phyloP scores from a whole-genome alignment of 2,113 vertebrate species.

The Pogonocichla stellata region DNA sequence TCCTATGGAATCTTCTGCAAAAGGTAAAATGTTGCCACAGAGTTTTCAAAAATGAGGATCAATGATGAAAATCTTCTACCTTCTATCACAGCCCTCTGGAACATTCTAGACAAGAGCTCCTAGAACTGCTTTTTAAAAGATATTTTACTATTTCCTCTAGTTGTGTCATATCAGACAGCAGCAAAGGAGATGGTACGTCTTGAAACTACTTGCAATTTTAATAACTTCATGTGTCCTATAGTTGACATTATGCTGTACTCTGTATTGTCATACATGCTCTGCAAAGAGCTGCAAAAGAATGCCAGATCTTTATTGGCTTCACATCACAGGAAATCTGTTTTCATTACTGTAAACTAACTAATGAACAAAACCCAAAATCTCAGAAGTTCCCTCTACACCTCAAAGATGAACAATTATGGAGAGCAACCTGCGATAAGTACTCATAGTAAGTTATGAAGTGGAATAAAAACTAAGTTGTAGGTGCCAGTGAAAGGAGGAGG shows the following conservation, averaged over 20 bases:
- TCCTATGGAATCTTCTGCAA: not conserved
- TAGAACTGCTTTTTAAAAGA: not conserved
- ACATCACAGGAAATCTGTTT: not conserved
- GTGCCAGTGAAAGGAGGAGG: not conserved
- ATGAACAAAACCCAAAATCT: not conserved
- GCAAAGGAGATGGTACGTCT: not conserved
- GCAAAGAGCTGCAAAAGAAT: not conserved
- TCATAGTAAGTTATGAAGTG: not conserved
- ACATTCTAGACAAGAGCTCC: not conserved
- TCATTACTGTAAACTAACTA: not conserved
- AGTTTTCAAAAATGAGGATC: not conserved
- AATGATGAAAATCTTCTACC: not conserved
- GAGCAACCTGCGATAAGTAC: not conserved
- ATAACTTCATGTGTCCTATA: not conserved
- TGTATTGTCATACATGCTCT: not conserved
- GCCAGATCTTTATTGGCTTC: not conserved
- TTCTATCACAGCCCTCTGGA: not conserved
- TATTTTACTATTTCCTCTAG: not conserved
- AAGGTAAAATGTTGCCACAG: not conserved
- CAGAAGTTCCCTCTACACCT: not conserved
- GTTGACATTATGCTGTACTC: not conserved
- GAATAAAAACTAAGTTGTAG: not conserved
- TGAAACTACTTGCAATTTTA: not conserved
- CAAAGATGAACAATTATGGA: not conserved
- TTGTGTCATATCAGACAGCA: accelerated